These are phyloP conservation scores for Galerucella pusilla DNA, from an alignment of 2,888 invertebrate genomes.

Conservation along the genomic window DNA sequence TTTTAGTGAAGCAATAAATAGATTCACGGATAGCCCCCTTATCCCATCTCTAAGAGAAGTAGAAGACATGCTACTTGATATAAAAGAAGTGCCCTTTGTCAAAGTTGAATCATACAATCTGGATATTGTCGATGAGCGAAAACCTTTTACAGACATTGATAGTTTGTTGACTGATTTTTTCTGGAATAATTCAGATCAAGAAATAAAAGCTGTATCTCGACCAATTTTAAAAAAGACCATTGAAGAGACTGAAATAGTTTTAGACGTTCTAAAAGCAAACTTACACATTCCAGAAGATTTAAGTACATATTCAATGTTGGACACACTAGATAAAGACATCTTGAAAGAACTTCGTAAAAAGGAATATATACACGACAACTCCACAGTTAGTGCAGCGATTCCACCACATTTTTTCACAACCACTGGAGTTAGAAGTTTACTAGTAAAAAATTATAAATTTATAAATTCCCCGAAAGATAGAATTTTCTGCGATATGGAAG, in stretches of 20 bases:
- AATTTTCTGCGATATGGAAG: conserved; percentile 19
- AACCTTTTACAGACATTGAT: conserved; percentile 42
- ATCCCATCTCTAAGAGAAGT: conserved; percentile 44
- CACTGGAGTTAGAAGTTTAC: conserved; percentile 49
- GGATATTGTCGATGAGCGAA: neutral
- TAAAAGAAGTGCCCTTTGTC: conserved; percentile 2
- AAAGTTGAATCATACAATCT: neutral
- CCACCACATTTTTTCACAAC: conserved; percentile 51
- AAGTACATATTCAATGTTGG: conserved; percentile 41
- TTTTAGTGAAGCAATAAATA: conserved; percentile 25
- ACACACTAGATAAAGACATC: conserved; percentile 50
- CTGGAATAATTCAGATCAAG: conserved; percentile 38
- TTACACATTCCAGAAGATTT: conserved; percentile 51
- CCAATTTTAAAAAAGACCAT: conserved; percentile 39
- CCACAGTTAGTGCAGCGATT: conserved; percentile 35
- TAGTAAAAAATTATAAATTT: conserved; percentile 47
- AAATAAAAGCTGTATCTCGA: conserved; percentile 17
- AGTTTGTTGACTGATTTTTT: conserved; percentile 51
- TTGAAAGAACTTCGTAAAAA: conserved; percentile 38
- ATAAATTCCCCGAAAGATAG: conserved; percentile 14
- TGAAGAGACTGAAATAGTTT: conserved; percentile 40
- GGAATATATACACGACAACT: neutral
- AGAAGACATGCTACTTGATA: conserved; percentile 23
- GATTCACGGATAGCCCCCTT: neutral
- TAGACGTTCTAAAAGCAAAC: conserved; percentile 46